Percentiles rank a stretch among this genome's conserved stretches.
Conservation (phyloP, 2,113 vertebrate species). For the Paracanthobrama guichenoti region DNA sequence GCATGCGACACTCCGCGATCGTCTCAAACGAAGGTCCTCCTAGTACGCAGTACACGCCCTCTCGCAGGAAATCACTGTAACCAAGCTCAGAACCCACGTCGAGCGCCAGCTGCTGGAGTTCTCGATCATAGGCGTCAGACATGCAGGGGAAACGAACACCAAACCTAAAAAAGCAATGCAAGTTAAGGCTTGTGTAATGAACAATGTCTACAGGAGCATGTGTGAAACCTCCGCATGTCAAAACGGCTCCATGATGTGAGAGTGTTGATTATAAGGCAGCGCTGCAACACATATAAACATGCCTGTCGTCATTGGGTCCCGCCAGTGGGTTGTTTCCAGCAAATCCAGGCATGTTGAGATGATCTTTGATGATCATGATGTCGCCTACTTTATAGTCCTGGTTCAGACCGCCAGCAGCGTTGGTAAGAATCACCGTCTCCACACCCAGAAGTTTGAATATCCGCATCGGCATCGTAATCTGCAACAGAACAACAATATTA, state of each 20-base stretch:
- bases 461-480: slow-evolving; percentile 90
- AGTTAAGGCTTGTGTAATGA: background rate
- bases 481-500: slow-evolving; percentile 27
- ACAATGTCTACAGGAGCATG: background rate
- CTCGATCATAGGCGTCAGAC: slow-evolving; percentile 89
- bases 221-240: background rate
- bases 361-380: slow-evolving; percentile 92
- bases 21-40: slow-evolving; percentile 88
- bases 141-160: slow-evolving; percentile 90
- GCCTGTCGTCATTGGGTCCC: slow-evolving; percentile 89
- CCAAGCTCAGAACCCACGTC: slow-evolving; percentile 79
- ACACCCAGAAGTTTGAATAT: slow-evolving; percentile 89
- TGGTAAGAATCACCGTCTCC: slow-evolving; percentile 87
- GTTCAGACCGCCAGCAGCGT: slow-evolving; percentile 91
- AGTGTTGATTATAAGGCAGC: background rate
- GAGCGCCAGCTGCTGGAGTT: slow-evolving; percentile 77
- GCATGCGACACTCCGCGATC: slow-evolving; percentile 81
- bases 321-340: slow-evolving; percentile 84
- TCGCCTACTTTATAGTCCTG: slow-evolving; percentile 89
- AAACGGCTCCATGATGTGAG: background rate
- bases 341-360: slow-evolving; percentile 87
- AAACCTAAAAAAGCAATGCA: slow-evolving; percentile 74
- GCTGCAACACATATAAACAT: background rate
- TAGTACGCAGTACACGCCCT: slow-evolving; percentile 88
- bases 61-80: slow-evolving; percentile 76